A percentile compares a stretch with the other conserved stretches of the same genome.
Evolutionary conservation across 2,113 vertebrate species (phyloP).

Genomic region (Oreochromis tanganicae): DNA sequence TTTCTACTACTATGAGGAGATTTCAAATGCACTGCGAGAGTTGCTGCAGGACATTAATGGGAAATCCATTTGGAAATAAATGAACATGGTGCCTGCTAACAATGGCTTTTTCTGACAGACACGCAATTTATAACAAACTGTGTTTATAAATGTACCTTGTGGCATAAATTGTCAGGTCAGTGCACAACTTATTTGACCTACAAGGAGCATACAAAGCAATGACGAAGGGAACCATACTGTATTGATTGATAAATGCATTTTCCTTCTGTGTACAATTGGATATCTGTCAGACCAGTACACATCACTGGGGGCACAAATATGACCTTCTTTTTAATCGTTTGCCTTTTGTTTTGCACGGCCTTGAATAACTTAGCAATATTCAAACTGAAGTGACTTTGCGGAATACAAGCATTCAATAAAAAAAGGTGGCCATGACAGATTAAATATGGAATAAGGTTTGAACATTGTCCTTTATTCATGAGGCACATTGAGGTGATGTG

Average conservation of each 20-base stretch:
- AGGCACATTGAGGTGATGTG: slow-evolving; percentile 26
- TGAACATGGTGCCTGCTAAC: slow-evolving; percentile 10
- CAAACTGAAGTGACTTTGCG: slow-evolving; percentile 13
- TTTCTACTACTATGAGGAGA: slow-evolving; percentile 26
- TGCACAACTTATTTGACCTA: slow-evolving; percentile 64
- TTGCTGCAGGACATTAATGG: slow-evolving; percentile 26
- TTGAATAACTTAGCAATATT: slow-evolving; percentile 33
- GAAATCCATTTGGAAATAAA: slow-evolving; percentile 40
- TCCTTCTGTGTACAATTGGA: slow-evolving; percentile 65
- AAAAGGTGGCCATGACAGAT: slow-evolving; percentile 3
- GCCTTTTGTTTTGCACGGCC: slow-evolving; percentile 7
- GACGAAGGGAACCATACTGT: slow-evolving; percentile 50
- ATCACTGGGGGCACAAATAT: slow-evolving; percentile 55
- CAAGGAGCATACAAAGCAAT: slow-evolving; percentile 51
- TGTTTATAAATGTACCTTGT: slow-evolving; percentile 40
- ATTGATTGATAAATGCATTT: slow-evolving; percentile 74
- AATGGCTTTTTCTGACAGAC: background rate
- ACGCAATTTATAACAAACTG: slow-evolving; percentile 17
- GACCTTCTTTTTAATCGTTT: slow-evolving; percentile 58
- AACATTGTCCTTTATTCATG: slow-evolving; percentile 21
- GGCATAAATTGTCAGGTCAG: slow-evolving; percentile 62
- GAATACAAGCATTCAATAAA: slow-evolving; percentile 8
- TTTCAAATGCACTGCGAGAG: slow-evolving; percentile 24
- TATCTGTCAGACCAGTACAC: slow-evolving; percentile 67
- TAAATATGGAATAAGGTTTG: slow-evolving; percentile 15